Conservation (phyloP, 2,888 invertebrate species). For the Cantharis rufa region DNA sequence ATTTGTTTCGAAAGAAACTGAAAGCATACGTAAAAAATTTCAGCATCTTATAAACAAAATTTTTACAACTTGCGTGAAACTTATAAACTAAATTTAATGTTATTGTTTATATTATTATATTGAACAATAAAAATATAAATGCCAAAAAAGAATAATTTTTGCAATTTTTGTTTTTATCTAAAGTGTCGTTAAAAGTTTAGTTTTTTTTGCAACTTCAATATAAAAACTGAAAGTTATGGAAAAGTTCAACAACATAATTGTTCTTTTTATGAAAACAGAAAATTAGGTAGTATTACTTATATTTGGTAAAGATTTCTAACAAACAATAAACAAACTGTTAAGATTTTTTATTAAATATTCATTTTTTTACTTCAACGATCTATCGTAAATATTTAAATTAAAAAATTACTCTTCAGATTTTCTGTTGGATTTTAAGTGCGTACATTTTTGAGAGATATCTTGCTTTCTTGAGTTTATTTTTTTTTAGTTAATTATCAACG, state of each 20-base stretch:
- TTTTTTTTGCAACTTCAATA: not conserved
- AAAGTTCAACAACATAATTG: not conserved
- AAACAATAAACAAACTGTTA: not conserved
- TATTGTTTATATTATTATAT: not conserved
- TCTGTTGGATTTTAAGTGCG: not conserved
- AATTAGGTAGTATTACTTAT: not conserved
- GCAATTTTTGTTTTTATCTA: not conserved
- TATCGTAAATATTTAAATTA: not conserved
- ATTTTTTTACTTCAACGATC: not conserved
- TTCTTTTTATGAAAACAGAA: not conserved
- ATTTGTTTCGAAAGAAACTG: not conserved
- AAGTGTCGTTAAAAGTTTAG: not conserved
- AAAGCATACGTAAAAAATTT: too few species aligned
- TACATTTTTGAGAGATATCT: not conserved
- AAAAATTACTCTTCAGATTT: not conserved
- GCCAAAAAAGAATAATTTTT: not conserved
- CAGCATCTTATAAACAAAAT: not conserved
- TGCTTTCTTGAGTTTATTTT: not conserved
- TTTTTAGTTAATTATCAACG: not conserved
- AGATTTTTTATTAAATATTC: not conserved
- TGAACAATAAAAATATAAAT: not conserved
- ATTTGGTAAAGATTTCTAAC: not conserved
- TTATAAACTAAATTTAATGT: not conserved
- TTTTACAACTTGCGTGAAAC: not conserved
- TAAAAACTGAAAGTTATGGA: not conserved